These are phyloP conservation scores for Trilocha varians DNA, from an alignment of 2,888 invertebrate species.

Conservation along the genomic window DNA sequence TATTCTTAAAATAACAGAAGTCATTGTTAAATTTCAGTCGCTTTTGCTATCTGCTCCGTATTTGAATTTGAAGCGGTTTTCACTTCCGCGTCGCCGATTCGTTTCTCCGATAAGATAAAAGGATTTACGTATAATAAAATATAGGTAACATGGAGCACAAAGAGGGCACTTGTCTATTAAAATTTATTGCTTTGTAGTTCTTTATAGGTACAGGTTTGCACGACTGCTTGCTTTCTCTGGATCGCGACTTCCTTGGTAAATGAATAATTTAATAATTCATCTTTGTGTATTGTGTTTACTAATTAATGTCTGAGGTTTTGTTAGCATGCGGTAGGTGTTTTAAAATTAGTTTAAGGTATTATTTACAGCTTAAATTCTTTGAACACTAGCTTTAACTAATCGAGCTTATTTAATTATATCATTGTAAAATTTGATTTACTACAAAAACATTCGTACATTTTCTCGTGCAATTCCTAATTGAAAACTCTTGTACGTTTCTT, in stretches of 20 bases:
- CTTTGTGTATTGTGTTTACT: constrained; percentile 9
- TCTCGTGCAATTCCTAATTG: too few relatives aligned
- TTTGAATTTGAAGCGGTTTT: constrained; percentile 32
- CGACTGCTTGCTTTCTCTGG: constrained; percentile 10
- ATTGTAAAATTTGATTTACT: too few relatives aligned
- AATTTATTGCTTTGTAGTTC: constrained; percentile 17
- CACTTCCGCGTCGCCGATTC: constrained; percentile 27
- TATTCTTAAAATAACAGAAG: neutral
- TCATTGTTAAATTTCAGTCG: neutral
- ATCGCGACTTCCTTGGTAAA: constrained; percentile 3
- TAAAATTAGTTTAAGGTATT: too few relatives aligned
- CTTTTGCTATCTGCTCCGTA: constrained; percentile 18
- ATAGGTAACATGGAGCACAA: constrained; percentile 21
- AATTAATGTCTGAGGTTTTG: too few relatives aligned
- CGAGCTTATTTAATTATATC: too few relatives aligned
- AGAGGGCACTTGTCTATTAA: constrained; percentile 21
- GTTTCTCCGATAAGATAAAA: constrained; percentile 21
- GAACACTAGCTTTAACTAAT: too few relatives aligned
- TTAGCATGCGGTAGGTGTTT: too few relatives aligned
- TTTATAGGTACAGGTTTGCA: constrained; percentile 15
- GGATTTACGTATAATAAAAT: constrained; percentile 23
- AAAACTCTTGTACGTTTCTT: too few relatives aligned
- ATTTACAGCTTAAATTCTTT: too few relatives aligned
- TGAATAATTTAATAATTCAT: constrained; percentile 8
- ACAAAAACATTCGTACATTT: too few relatives aligned